Base-by-base conservation (phyloP, 2,797 vertebrate species). In the Sebastes iracundus region DNA sequence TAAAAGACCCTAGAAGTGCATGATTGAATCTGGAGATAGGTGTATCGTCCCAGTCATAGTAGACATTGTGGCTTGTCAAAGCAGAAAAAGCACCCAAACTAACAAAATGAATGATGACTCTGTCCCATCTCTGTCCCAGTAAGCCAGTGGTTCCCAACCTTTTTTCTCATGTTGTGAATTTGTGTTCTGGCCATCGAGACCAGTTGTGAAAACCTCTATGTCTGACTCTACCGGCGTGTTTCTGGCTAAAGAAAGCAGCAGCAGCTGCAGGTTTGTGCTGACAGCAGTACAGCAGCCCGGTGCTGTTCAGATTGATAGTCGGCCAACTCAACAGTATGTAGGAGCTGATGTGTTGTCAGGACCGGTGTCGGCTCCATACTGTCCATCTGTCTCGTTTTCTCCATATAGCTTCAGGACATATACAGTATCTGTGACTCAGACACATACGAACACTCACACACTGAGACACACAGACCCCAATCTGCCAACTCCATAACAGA, bases 321-420 rank as follows among this genome's bases (percentile, higher is more conserved):
- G 12, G 67, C 84, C 83, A 80, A n/a, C 30, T 80, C 38, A 5
- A 53, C 84, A 89, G 68, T 71, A 66, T 72, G 80, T 56, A 70
- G 77, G 56, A 77, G 72, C 66, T 72, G 85, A 79, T 77, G 75
- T 76, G 75, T 14, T 81, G 79, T 87, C 73, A 71, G 75, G 14
- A 42, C 78, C 6, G 33, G 28, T 53, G 25, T 66, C 49, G 80
- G 38, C 61, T 69, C 28, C 77, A 56, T 59, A 23, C 72, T 61
- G 85, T 82, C 82, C 82, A 73, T 81, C 70, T 75, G 72, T 74
- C 53, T 84, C 11, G 2, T 64, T 65, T 42, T 38, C 53, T 75
- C 56, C 20, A 7, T 60, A 49, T 60, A 49, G 79, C 83, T 79
- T 75, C 59, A 28, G 77, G 66, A 70, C 14, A 66, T 58, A 63